Base-by-base conservation (phyloP, 2,888 invertebrate genomes). In the Smittia sp. region DNA sequence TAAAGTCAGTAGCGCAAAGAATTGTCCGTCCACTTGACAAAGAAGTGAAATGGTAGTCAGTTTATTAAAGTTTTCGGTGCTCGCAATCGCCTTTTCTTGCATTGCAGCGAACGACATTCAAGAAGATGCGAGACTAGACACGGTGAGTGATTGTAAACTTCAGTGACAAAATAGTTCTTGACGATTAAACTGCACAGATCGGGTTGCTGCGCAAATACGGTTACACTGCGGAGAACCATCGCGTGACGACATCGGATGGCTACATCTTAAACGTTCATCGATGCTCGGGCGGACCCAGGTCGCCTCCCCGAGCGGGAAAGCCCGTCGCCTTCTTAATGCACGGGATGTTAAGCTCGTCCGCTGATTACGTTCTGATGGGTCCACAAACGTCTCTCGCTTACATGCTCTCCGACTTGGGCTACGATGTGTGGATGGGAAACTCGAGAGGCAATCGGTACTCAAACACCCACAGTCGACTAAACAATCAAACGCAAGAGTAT, bases 261-360 rank as follows among this genome's bases (percentile, higher is more conserved):
- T 92, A 90, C 78, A 85, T 90, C 11, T 81, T 93, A 75, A 83
- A 85, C 67, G 76, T 92, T 79, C 90, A 92, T 77, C 84, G 92
- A 63, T 89, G 92, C 15, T 11, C 54, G 84, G 85, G 0, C 83
- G 85, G 67, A 39, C 78, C 80, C 73, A 75, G 75, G 0, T 80
- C 80, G 0, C 77, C 79, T 1, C 73, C 77, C 20, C n/a, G 54
- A 2, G 15, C 38, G 20, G 54, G 54, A 1, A 73, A 73, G 13
- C 63, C 25, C 13, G 65, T 65, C 9, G 52, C 15, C 1, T 65
- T 73, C 20, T 25, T 73, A 1, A 73, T 73, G 73, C 73, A 73
- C 13, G 73, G 73, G 25, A 15, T 24, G 39, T 46, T 65, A 18
- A 65, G 65, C 9, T 65, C 73, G 15, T 73, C 73, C 2, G 73